Evolutionary conservation across 2,888 invertebrate genomes (phyloP), one percentile per base, ranked within the genome.

Genomic region (Dynastes grantii): DNA sequence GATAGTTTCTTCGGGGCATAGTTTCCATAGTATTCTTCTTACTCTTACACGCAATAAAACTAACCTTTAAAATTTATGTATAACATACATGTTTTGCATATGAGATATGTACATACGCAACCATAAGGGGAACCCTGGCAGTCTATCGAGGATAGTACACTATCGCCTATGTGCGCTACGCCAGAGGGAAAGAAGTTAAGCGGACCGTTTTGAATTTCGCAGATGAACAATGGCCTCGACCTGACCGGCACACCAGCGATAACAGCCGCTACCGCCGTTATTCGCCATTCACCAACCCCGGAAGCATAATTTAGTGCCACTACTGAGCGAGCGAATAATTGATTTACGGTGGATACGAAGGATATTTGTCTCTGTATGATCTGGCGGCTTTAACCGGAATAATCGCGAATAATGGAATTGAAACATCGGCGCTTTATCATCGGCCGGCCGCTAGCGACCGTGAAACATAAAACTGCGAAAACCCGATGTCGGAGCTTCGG

Each of bases 161-260:
- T 45, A 45, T 45, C 45, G 45, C 45, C 9, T 45, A 11, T 11
- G 11, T 45, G 8, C 45, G 45, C 45, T 45, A 45, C 45, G 9
- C 8, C 9, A 49, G 61, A 45, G 45, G 45, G 73, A 61, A 61
- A 40, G 61, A 63, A 22, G 73, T 27, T 58, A 45, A 45, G 45
- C 45, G 73, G 61, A 22, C 45, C 73, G 49, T 61, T 75, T 61
- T 45, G 40, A 75, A 63, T 75, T 63, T 75, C 29, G 61, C 58
- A 61, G 73, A 63, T 75, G 73, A 75, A 75, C 73, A 75, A 75
- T 75, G 73, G 73, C 73, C 73, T 75, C 73, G 73, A 75, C 73
- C 73, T 63, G 73, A 58, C 73, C 73, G 40, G 9, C 61, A 75
- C 16, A 58, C 55, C 45, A 61, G 49, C 58, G 73, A 63, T 75